Base-by-base conservation (phyloP, 2,113 vertebrate species). In the Hippopotamus amphibius region DNA sequence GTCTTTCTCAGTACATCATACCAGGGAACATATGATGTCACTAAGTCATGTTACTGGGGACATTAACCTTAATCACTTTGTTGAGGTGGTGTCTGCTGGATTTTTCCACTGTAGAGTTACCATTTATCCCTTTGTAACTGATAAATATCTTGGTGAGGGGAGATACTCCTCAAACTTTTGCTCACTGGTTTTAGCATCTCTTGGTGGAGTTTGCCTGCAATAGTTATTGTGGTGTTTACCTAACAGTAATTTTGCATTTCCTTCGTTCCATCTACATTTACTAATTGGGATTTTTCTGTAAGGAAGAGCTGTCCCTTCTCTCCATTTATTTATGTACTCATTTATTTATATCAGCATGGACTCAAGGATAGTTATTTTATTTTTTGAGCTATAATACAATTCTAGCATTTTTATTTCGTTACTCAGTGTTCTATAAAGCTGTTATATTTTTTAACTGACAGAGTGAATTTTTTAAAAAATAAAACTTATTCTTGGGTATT, bases 381-480 rank as follows among this genome's bases (percentile, higher is more conserved):
- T 85, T 81, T 92, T 90, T 90, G 66, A 76, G 21, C 57, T 94
- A 80, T 28, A 77, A 72, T 87, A 59, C 11, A 93, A 33, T 69
- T 89, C n/a, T 87, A 3, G 80, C 66, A 86, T 95, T 63, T 79
- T 79, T 13, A 24, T 72, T 90, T 88, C 91, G 0, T 87, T 95
- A 24, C 22, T 66, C 16, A 96, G n/a, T 76, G 15, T 72, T 84
- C 81, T 28, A 59, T 92, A 87, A 90, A 65, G 26, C 43, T 79
- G 28, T 72, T 86, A 74, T 57, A 37, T 72, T 90, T 91, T 95
- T 89, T 33, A 94, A 90, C 82, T 92, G n/a, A 84, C 16, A 86
- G 21, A 94, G 66, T 88, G 26, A 82, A 66, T 88, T 74, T 90
- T 87, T 79, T 94, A 55, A 90, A 93, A 88, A 41, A 46, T 95